Evolutionary conservation across 2,888 invertebrate genomes (phyloP).

Genomic region (Empis livida): DNA sequence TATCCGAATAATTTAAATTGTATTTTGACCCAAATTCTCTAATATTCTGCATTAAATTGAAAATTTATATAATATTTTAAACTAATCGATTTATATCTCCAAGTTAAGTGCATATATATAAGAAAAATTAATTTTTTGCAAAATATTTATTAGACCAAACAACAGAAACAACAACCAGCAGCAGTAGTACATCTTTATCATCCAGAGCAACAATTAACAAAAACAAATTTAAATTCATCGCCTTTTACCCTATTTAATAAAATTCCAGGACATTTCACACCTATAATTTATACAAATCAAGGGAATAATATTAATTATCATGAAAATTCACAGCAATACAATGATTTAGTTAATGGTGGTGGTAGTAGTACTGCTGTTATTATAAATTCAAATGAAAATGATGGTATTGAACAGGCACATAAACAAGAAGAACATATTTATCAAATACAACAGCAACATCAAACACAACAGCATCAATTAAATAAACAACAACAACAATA

Average conservation of each 20-base stretch:
- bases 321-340: slow-evolving; percentile 1
- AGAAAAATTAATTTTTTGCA: too few relatives aligned
- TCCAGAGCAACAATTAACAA: slow-evolving; percentile 19
- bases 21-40: too few relatives aligned
- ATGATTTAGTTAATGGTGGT: slow-evolving; percentile 7
- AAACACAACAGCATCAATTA: slow-evolving; percentile 16
- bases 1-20: too few relatives aligned
- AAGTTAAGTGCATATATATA: too few relatives aligned
- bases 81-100: too few relatives aligned
- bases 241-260: slow-evolving; percentile 43
- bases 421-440: neutral
- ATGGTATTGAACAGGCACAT: neutral
- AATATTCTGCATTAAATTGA: too few relatives aligned
- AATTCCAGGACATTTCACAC: slow-evolving; percentile 41
- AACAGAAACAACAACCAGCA: slow-evolving; percentile 8
- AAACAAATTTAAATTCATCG: slow-evolving; percentile 37
- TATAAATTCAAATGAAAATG: slow-evolving; percentile 5
- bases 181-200: slow-evolving; percentile 17
- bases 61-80: too few relatives aligned
- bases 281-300: slow-evolving; percentile 34
- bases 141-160: neutral
- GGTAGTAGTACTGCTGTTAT: slow-evolving; percentile 1
- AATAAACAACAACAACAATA: slow-evolving; percentile 14
- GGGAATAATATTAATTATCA: slow-evolving; percentile 9
- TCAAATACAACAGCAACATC: slow-evolving; percentile 6